Evolutionary conservation across 2,113 vertebrate genomes (phyloP), one percentile per base, ranked within the genome.

Genomic region (Oriolus oriolus): DNA sequence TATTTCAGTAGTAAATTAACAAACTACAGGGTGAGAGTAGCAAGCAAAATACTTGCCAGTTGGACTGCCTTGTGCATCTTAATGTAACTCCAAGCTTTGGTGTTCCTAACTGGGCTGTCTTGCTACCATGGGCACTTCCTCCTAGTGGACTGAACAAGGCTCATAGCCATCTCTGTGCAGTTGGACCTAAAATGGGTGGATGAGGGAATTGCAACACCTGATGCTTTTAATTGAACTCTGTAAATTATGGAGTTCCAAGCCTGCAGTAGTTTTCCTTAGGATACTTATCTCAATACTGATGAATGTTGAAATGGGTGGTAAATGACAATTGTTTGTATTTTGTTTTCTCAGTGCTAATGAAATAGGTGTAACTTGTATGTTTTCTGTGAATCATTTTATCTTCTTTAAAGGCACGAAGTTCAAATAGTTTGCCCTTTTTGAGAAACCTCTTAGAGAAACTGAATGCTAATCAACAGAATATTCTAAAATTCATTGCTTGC

Each of bases 401-500:
- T 94, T 84, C 71, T 53, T 95, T 97, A 63, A 97, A 99, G 99
- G 98, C 99, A 52, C 87, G 99, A 94, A 98, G 99, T 75, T 98
- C 98, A 78, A 98, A 97, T 96, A 99, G 99, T 93, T 93, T 99
- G 86, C 98, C 98, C 87, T 98, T 99, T 37, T 93, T 99, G 86
- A 98, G 99, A 97, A 98, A 98, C 91, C 95, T 99, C 56, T 97
- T 99, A 92, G 98, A 99, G 91, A 99, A 99, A 95, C 98, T 99
- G 82, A 98, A 98, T 28, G 53, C 98, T 95, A 99, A 99, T 97
- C 99, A 99, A 96, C 99, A 99, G 97, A 99, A 99, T 96, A 99
- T 99, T 95, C 97, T 99, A 68, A 99, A 99, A 97, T 99, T 99
- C 93, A 99, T 99, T 59, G 99, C 99, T 96, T 99, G 99, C 96